A percentile compares a stretch with the other conserved stretches of the same genome.
phyloP scores from a whole-genome alignment of 2,113 vertebrate species.

The Rhinichthys klamathensis region DNA sequence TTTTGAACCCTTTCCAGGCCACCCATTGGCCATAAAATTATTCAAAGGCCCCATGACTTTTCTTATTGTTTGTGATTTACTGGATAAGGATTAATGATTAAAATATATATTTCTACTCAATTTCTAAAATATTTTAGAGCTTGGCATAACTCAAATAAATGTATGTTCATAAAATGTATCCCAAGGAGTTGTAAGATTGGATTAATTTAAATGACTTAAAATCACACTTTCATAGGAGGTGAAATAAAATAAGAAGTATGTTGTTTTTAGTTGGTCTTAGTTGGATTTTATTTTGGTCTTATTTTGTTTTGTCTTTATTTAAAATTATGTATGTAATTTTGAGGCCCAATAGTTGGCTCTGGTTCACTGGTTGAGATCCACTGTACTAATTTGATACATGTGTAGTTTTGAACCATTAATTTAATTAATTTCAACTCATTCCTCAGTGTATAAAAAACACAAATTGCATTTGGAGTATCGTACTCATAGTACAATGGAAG shows the following conservation, averaged over 20 bases:
- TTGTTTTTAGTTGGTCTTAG: background rate
- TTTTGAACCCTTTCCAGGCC: background rate
- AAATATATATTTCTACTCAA: no score
- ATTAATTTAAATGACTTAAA: no score
- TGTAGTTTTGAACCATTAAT: background rate
- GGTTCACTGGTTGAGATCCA: background rate
- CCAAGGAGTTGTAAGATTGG: no score
- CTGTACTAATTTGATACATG: background rate
- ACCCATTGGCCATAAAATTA: background rate
- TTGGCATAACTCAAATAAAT: no score
- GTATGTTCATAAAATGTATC: no score
- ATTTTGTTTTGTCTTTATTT: background rate
- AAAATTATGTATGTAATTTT: background rate
- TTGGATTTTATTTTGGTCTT: background rate
- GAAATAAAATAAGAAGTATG: background rate
- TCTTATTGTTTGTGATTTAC: no score
- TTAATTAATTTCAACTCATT: background rate
- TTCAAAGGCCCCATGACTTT: background rate
- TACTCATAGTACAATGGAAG: background rate
- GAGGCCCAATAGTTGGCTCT: background rate
- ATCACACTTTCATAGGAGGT: background rate
- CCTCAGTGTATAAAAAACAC: background rate
- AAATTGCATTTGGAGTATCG: background rate
- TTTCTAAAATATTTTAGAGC: no score
- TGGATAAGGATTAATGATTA: no score